phyloP scores from a whole-genome alignment of 2,888 invertebrate species.

The Orthosia cruda region DNA sequence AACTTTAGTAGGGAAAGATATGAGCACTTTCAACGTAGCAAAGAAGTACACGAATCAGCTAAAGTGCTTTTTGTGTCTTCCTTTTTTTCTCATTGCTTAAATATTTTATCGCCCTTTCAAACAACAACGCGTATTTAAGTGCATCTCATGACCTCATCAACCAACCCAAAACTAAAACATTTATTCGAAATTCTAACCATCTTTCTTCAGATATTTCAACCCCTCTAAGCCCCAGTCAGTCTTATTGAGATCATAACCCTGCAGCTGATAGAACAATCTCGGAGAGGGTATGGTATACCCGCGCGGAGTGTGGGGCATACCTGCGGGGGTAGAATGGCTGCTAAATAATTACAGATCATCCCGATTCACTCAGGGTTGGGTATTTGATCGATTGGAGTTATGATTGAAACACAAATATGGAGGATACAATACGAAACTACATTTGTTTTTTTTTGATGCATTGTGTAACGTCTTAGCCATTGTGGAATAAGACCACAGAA shows the following conservation, averaged over 20 bases:
- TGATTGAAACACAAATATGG: constrained; percentile 52
- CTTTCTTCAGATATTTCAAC: constrained; percentile 40
- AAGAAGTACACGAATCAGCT: no score
- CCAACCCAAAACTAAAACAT: constrained; percentile 2
- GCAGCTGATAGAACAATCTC: constrained; percentile 53
- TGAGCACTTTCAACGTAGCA: background rate
- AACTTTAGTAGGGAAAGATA: background rate
- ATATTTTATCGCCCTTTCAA: background rate
- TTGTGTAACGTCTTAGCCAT: no score
- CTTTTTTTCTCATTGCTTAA: background rate
- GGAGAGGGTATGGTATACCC: background rate
- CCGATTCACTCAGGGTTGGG: constrained; percentile 13
- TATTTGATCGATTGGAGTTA: constrained; percentile 57
- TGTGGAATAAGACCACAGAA: no score
- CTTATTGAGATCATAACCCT: constrained; percentile 57
- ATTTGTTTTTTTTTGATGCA: no score
- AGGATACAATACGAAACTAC: no score
- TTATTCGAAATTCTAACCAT: constrained; percentile 15
- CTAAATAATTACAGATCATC: constrained; percentile 66
- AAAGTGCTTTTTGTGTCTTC: background rate
- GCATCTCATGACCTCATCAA: background rate
- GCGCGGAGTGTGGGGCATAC: no score
- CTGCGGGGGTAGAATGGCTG: constrained; percentile 29
- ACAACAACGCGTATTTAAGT: background rate
- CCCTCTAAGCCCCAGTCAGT: constrained; percentile 33